phyloP scores from a whole-genome alignment of 2,797 vertebrate species.

The Argentina silus region DNA sequence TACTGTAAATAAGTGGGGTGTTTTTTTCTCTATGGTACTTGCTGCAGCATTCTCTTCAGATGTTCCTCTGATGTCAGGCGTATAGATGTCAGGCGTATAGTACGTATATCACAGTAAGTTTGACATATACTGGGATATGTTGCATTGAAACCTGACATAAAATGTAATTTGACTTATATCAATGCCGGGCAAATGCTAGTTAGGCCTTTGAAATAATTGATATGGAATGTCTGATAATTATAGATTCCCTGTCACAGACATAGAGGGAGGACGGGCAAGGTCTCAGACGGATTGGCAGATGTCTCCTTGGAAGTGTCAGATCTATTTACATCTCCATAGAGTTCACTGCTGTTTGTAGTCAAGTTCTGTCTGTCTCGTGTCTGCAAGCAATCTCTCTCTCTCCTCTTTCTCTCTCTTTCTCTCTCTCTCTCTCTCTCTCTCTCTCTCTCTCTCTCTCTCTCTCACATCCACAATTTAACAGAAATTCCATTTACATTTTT shows the following conservation, averaged over 20 bases:
- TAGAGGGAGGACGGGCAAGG: constrained; percentile 14
- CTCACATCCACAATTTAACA: no score
- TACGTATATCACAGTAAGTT: neutral
- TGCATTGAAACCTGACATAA: constrained; percentile 12
- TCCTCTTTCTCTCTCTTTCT: neutral
- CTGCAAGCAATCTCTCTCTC: constrained; percentile 14
- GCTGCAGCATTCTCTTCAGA: no score
- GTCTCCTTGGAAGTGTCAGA: constrained; percentile 30
- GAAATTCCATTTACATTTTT: no score
- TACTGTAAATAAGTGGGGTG: no score
- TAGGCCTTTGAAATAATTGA: constrained; percentile 26
- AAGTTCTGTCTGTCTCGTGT: constrained; percentile 42
- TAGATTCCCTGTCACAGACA: constrained; percentile 38
- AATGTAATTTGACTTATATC: constrained; percentile 26
- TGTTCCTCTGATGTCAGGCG: no score
- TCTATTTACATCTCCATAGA: constrained; percentile 45
- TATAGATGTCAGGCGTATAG: no score
- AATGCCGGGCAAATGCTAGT: neutral
- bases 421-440: neutral
- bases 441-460: neutral
- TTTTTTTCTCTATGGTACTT: no score
- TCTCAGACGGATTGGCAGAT: constrained; percentile 41
- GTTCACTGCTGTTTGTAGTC: constrained; percentile 34
- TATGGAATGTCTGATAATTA: constrained; percentile 41
- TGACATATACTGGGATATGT: neutral